Conservation (phyloP, 1,140 invertebrate species). For the Danaus plexippus region DNA sequence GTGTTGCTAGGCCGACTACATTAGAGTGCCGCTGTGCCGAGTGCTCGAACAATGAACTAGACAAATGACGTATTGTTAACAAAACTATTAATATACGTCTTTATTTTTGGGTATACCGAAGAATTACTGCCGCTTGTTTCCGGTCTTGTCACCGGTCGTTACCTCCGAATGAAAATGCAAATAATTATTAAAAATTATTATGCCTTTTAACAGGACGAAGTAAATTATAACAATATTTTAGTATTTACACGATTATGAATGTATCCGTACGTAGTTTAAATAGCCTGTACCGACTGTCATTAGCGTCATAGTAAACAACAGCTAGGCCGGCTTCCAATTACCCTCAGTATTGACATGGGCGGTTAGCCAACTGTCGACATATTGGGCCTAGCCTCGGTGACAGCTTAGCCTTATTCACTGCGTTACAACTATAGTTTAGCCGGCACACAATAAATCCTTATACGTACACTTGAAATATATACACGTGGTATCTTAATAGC, state of each 20-base stretch:
- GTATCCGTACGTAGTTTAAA: too few relatives aligned
- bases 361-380: constrained; percentile 8
- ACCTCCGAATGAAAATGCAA: too few relatives aligned
- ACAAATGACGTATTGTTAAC: constrained; percentile 35
- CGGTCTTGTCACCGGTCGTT: too few relatives aligned
- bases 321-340: too few relatives aligned
- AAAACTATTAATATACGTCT: constrained; percentile 10
- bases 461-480: too few relatives aligned
- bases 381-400: constrained; percentile 7
- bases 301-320: too few relatives aligned
- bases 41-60: constrained; percentile 64
- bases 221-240: too few relatives aligned
- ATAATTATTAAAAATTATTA: too few relatives aligned
- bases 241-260: background rate
- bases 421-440: constrained; percentile 20
- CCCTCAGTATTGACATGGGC: constrained; percentile 4
- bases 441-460: too few relatives aligned
- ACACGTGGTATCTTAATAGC: constrained; percentile 12
- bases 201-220: too few relatives aligned
- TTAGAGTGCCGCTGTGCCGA: constrained; percentile 49
- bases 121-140: too few relatives aligned
- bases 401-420: constrained; percentile 25
- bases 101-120: constrained; percentile 1
- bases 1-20: constrained; percentile 60
- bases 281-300: too few relatives aligned